A percentile compares a stretch with the other conserved stretches of the same genome.
Evolutionary conservation across 2,888 invertebrate genomes (phyloP).

Genomic region (Metacarcinus magister): DNA sequence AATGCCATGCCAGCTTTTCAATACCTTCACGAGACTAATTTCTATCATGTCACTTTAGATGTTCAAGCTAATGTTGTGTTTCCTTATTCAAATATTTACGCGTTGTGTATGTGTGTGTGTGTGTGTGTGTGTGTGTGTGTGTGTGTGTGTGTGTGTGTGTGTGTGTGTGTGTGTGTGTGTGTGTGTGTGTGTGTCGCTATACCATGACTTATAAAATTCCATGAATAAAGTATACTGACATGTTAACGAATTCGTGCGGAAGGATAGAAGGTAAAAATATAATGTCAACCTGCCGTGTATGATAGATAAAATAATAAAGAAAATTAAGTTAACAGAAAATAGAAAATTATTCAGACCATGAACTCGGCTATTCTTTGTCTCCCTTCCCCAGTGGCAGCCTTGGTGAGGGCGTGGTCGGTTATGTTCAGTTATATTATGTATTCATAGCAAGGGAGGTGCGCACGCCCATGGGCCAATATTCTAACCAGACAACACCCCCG

Average conservation of each 20-base stretch:
- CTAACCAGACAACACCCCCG: neutral
- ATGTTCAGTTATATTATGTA: neutral
- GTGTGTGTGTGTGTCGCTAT: neutral
- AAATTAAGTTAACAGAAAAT: neutral
- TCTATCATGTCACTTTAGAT: too few species aligned
- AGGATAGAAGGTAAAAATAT: too few species aligned
- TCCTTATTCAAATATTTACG: too few species aligned
- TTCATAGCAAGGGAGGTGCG: constrained; percentile 17
- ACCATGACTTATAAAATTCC: neutral
- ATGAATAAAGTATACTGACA: neutral
- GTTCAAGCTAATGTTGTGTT: too few species aligned
- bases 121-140: too few species aligned
- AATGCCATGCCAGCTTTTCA: too few species aligned
- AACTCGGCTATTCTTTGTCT: neutral
- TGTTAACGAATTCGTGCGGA: too few species aligned
- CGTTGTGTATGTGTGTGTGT: too few species aligned
- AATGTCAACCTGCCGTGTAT: neutral
- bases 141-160: too few species aligned
- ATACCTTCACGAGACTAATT: too few species aligned
- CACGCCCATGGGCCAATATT: neutral
- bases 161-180: too few species aligned
- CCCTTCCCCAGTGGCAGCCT: neutral
- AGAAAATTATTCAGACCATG: neutral
- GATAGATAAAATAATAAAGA: neutral
- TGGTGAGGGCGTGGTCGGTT: neutral